Evolutionary conservation across 2,113 vertebrate genomes (phyloP).

Genomic region (Chlamydotis undulata): DNA sequence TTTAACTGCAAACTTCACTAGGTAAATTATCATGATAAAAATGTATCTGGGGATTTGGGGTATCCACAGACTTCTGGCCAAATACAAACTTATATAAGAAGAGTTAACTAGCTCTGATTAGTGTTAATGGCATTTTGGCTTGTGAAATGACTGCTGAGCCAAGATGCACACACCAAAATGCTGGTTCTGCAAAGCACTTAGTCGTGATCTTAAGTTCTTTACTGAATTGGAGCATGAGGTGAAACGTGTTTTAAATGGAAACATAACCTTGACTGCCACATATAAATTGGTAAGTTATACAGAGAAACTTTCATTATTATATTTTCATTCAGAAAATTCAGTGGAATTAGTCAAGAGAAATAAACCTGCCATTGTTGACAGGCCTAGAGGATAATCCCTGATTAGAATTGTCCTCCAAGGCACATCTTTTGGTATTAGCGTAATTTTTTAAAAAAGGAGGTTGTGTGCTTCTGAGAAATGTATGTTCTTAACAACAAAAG

Average conservation of each 20-base stretch:
- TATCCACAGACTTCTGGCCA: not conserved
- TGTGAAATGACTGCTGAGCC: not conserved
- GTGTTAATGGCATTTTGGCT: not conserved
- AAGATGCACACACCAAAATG: not conserved
- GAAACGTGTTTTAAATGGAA: not conserved
- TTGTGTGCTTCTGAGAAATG: not conserved
- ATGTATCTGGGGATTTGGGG: not conserved
- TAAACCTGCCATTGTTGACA: not conserved
- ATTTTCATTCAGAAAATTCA: constrained; percentile 28
- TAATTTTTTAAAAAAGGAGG: not conserved
- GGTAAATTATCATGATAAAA: not conserved
- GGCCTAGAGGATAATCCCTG: not conserved
- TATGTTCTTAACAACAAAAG: not conserved
- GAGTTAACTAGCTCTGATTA: not conserved
- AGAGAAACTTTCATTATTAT: not conserved
- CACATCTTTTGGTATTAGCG: not conserved
- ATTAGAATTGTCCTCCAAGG: constrained; percentile 13
- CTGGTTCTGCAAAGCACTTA: not conserved
- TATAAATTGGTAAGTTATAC: not conserved
- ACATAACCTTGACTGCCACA: not conserved
- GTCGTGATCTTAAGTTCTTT: not conserved
- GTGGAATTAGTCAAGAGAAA: constrained; percentile 2
- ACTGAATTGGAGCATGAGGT: not conserved
- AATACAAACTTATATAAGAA: not conserved
- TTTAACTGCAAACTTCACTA: not conserved